Percentiles rank a stretch among this genome's conserved stretches.
These are phyloP conservation scores for Dendrophyllia cribrosa DNA, from an alignment of 64 coral and sea anemone species.

Conservation along the genomic window DNA sequence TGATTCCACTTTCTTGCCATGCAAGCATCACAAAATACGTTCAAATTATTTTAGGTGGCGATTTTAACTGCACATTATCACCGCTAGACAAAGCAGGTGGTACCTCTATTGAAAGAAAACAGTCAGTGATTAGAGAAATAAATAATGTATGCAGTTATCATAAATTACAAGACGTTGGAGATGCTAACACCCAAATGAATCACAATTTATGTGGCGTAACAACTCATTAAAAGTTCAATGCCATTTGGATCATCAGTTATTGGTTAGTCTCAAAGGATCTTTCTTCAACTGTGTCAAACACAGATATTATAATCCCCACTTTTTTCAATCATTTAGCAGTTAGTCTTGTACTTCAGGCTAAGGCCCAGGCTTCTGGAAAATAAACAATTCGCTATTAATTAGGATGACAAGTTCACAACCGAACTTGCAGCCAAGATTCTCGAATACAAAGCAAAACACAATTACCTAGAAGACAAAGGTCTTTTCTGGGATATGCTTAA, in stretches of 20 bases:
- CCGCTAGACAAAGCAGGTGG: no score
- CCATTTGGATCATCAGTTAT: background rate
- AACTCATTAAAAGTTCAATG: no score
- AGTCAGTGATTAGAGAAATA: background rate
- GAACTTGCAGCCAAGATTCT: background rate
- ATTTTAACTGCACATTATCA: no score
- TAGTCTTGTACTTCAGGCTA: background rate
- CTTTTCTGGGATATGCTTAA: background rate
- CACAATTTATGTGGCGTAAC: background rate
- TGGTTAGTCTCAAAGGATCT: background rate
- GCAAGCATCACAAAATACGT: no score
- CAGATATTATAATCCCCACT: background rate
- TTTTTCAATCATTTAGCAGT: background rate
- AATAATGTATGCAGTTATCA: background rate
- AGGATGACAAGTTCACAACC: background rate
- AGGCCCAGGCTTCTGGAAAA: background rate
- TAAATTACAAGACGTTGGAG: background rate
- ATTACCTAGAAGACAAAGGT: background rate
- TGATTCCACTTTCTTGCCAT: no score
- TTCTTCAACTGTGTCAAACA: background rate
- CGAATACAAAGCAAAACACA: conserved; percentile 1
- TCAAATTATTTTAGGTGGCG: no score
- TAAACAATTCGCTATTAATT: background rate
- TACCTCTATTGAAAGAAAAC: background rate
- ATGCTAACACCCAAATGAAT: background rate